phyloP scores from a whole-genome alignment of 2,797 vertebrate species.

The Kryptolebias ocellatus region DNA sequence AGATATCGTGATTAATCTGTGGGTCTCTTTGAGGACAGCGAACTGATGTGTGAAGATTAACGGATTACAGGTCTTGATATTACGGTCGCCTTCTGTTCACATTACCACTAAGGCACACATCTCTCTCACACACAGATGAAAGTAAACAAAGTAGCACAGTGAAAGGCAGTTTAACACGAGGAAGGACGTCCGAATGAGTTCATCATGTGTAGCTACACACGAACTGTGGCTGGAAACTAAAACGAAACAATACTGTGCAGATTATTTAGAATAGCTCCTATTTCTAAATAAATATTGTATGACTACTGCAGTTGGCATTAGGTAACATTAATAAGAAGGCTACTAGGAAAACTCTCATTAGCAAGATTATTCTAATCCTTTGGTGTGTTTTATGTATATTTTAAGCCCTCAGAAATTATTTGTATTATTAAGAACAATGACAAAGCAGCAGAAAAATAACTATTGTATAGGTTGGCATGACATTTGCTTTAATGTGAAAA shows the following conservation, averaged over 20 bases:
- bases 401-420: not conserved
- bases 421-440: constrained; percentile 19
- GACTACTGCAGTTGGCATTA: not conserved
- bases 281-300: not conserved
- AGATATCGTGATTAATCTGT: constrained; percentile 60
- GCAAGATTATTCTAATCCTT: too few relatives aligned
- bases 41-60: constrained; percentile 65
- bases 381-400: not conserved
- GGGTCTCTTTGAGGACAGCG: constrained; percentile 25
- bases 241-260: not conserved
- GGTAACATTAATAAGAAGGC: too few relatives aligned
- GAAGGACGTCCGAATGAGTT: not conserved
- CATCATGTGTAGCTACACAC: not conserved
- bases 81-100: constrained; percentile 53
- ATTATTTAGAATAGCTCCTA: not conserved
- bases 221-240: not conserved
- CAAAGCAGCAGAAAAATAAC: constrained; percentile 37
- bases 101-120: constrained; percentile 11
- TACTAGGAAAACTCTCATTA: too few relatives aligned
- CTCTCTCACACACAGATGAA: constrained; percentile 12
- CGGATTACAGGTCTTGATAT: constrained; percentile 52
- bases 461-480: constrained; percentile 10
- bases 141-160: not conserved
- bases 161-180: not conserved
- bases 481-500: constrained; percentile 9